These are phyloP conservation scores for Zygothrica quintamaculata DNA, from an alignment of 2,888 invertebrate species.

Conservation along the genomic window DNA sequence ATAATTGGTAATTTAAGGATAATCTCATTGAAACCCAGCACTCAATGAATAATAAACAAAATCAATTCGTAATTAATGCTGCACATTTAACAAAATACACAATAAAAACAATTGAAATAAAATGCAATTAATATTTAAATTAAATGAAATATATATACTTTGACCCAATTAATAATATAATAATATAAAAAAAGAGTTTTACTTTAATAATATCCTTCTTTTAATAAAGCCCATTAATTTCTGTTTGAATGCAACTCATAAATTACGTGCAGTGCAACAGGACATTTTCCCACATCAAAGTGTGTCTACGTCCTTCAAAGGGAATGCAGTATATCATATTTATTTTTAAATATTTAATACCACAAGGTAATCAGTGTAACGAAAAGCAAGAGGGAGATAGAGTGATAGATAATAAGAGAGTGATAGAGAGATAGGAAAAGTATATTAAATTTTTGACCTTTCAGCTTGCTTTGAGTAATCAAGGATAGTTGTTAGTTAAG, in stretches of 20 bases:
- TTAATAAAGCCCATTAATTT: constrained; percentile 6
- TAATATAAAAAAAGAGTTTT: no score
- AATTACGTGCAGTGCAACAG: constrained; percentile 15
- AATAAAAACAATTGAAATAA: not conserved
- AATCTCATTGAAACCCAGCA: constrained; percentile 27
- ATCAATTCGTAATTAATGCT: constrained; percentile 40
- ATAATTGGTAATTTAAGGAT: constrained; percentile 50
- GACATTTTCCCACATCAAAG: not conserved
- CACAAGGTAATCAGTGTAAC: no score
- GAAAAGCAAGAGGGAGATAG: no score
- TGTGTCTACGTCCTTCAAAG: no score
- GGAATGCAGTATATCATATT: no score
- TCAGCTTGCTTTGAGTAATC: no score
- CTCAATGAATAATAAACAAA: constrained; percentile 39
- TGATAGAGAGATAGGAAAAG: no score
- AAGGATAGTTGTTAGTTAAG: no score
- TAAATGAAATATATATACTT: constrained; percentile 31
- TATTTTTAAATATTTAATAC: no score
- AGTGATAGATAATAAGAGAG: no score
- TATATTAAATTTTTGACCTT: no score
- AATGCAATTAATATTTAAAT: constrained; percentile 33
- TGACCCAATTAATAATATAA: constrained; percentile 37
- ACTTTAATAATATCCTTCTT: no score
- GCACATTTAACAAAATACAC: constrained; percentile 4
- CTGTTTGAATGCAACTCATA: constrained; percentile 18